Evolutionary conservation across 2,888 invertebrate species (phyloP).

Genomic region (Heteropelma amictum): DNA sequence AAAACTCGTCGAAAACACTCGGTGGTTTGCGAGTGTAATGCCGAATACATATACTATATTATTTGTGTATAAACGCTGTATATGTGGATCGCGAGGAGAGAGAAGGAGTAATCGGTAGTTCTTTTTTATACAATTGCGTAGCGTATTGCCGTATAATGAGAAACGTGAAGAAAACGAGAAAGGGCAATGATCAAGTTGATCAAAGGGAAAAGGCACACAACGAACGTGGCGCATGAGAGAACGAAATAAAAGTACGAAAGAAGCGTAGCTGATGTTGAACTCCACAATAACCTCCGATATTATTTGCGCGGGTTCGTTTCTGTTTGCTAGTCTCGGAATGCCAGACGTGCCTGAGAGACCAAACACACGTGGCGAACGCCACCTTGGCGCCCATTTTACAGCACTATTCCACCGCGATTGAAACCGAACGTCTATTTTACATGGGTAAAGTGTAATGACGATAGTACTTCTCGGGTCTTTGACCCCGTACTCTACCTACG

Average conservation of each 20-base stretch:
- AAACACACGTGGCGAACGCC: conserved; percentile 57
- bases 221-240: background rate
- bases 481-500: too few species aligned
- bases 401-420: conserved; percentile 77
- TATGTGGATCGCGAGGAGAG: conserved; percentile 2
- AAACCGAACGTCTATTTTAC: conserved; percentile 72
- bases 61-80: conserved; percentile 1
- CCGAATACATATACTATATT: too few species aligned
- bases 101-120: conserved; percentile 11
- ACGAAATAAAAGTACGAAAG: conserved; percentile 23
- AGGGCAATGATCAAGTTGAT: conserved; percentile 36
- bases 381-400: conserved; percentile 39
- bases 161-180: conserved; percentile 42
- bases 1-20: conserved; percentile 48
- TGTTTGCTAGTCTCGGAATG: conserved; percentile 23
- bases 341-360: conserved; percentile 63
- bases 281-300: conserved; percentile 57
- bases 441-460: background rate
- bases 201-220: conserved; percentile 24
- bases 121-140: conserved; percentile 17
- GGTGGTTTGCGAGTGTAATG: too few species aligned
- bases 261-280: conserved; percentile 41
- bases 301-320: conserved; percentile 33
- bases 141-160: conserved; percentile 18
- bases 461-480: background rate